A percentile compares a stretch with the other conserved stretches of the same genome.
Conservation (phyloP, 2,113 vertebrate genomes). For the Tangachromis dhanisi region DNA sequence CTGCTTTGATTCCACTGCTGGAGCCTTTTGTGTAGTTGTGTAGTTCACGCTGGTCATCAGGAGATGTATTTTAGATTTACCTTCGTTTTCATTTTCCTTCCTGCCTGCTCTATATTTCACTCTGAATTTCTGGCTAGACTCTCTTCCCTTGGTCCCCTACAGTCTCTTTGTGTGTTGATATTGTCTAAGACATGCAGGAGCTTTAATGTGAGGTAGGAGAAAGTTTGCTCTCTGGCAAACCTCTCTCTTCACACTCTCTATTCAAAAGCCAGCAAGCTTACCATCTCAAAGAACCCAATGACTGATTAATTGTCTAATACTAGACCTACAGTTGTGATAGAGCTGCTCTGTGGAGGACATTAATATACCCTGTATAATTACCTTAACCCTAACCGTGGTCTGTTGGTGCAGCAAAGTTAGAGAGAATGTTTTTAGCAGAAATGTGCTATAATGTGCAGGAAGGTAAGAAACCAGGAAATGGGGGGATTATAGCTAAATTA, state of each 20-base stretch:
- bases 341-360: not conserved
- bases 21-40: not conserved
- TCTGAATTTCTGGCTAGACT: not conserved
- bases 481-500: conserved; percentile 8
- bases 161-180: not conserved
- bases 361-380: not conserved
- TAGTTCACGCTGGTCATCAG: conserved; percentile 3
- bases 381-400: not conserved
- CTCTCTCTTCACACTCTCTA: not conserved
- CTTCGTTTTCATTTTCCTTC: not conserved
- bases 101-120: conserved; percentile 15
- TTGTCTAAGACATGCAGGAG: not conserved
- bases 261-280: not conserved
- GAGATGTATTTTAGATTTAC: conserved; percentile 28
- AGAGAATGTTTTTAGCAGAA: not conserved
- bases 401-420: not conserved
- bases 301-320: conserved; percentile 5
- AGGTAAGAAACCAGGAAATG: conserved; percentile 11
- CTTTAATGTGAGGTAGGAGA: not conserved
- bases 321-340: not conserved
- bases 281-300: not conserved
- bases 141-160: not conserved
- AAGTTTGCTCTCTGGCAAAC: conserved; percentile 4
- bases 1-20: not conserved
- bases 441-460: not conserved